These are phyloP conservation scores for Plutella xylostella DNA, from an alignment of 2,888 invertebrate species.

Conservation along the genomic window DNA sequence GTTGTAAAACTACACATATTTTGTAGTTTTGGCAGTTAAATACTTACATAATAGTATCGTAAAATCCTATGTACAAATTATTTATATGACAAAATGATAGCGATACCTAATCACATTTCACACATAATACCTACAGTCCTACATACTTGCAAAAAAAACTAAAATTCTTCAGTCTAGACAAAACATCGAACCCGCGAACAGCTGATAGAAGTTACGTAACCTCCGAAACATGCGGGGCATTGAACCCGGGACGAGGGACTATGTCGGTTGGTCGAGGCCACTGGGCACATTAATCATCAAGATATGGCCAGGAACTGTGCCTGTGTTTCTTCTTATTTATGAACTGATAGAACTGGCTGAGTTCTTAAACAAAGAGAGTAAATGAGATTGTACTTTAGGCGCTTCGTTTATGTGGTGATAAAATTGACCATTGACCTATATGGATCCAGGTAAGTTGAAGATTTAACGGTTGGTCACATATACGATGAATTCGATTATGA, in stretches of 20 bases:
- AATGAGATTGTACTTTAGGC: neutral
- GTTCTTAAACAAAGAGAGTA: neutral
- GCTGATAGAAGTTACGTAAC: conserved; percentile 33
- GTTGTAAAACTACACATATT: too few species aligned
- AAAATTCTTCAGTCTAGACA: neutral
- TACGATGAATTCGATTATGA: neutral
- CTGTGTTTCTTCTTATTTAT: neutral
- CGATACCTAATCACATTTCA: too few species aligned
- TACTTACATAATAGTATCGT: too few species aligned
- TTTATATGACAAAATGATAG: too few species aligned
- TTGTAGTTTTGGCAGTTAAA: too few species aligned
- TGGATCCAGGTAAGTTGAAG: too few species aligned
- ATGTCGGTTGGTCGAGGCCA: conserved; percentile 67
- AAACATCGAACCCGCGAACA: conserved; percentile 1
- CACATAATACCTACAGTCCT: too few species aligned
- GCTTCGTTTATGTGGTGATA: neutral
- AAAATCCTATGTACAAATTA: too few species aligned
- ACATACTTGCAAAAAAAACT: too few species aligned
- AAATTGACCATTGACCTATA: neutral
- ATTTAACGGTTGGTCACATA: too few species aligned
- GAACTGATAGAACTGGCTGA: neutral
- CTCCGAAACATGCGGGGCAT: conserved; percentile 46
- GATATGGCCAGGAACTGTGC: conserved; percentile 21
- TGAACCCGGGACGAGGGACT: conserved; percentile 47
- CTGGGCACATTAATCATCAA: conserved; percentile 41